phyloP scores from a whole-genome alignment of 2,888 invertebrate species.

The Platycheirus rosarum region DNA sequence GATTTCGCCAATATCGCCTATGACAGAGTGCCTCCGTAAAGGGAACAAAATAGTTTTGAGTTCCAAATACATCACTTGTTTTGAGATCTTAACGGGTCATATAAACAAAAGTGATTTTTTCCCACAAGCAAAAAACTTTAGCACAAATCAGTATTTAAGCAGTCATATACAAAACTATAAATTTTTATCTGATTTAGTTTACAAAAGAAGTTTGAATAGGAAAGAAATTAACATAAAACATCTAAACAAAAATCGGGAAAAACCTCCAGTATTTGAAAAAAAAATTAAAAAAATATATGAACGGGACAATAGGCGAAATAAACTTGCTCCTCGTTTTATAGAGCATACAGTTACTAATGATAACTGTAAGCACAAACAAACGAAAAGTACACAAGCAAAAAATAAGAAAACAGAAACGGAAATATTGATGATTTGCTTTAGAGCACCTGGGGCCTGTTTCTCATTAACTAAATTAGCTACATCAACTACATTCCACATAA shows the following conservation, averaged over 20 bases:
- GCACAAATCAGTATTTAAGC: conserved; percentile 1
- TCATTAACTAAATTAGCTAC: too few relatives aligned
- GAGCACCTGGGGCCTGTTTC: too few relatives aligned
- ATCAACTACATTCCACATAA: too few relatives aligned
- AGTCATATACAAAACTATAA: conserved; percentile 11
- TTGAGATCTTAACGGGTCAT: conserved; percentile 36
- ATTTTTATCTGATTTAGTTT: conserved; percentile 15
- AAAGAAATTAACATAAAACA: conserved; percentile 15
- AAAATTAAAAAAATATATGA: conserved; percentile 15
- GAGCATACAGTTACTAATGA: background rate
- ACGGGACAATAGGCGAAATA: conserved; percentile 19
- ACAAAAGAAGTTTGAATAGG: conserved; percentile 11
- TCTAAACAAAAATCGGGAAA: conserved; percentile 9
- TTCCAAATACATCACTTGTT: background rate
- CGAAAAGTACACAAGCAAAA: too few relatives aligned
- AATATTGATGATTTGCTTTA: too few relatives aligned
- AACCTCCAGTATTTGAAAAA: conserved; percentile 10
- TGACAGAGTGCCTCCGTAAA: too few relatives aligned
- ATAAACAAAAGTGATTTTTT: conserved; percentile 2
- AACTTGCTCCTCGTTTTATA: conserved; percentile 17
- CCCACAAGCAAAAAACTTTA: conserved; percentile 8
- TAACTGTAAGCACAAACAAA: conserved; percentile 14
- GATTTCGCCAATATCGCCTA: too few relatives aligned
- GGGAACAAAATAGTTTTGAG: background rate
- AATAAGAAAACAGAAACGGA: too few relatives aligned